Evolutionary conservation across 2,797 vertebrate species (phyloP), one percentile per base, ranked within the genome.

Genomic region (Cuculus canorus): DNA sequence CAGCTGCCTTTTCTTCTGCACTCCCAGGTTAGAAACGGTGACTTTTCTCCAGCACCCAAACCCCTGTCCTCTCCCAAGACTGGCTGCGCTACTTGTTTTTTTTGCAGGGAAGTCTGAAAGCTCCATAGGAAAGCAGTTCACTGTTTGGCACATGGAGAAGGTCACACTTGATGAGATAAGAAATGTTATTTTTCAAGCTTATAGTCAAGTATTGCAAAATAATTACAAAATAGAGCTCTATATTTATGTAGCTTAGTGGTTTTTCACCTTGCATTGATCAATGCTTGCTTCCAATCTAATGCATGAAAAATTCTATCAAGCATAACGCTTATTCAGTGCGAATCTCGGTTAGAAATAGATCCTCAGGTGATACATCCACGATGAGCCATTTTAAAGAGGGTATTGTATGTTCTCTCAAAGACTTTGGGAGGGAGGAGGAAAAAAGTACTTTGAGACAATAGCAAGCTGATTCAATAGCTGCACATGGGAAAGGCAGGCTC

Each of bases 101-200:
- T 39, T 33, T 4, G 4, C 35, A 70, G 63, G 21, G 14, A 54
- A 50, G 9, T 7, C 37, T 41, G 59, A 86, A 87, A 63, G 21
- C 35, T 25, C 18, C 10, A 1, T 1, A 8, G 50, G 82, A 88
- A 83, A 88, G 24, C 72, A 22, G 37, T 39, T 61, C 18, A 5
- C 37, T 47, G 33, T 75, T 71, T 71, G 70, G 66, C 35, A 24
- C 19, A 12, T 1, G 53, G 17, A 73, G 76, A 61, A 77, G 43
- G 70, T 73, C 60, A 68, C 13, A 3, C 32, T 56, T 8, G 2
- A 30, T 11, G 71, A 89, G 65, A 56, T 17, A 83, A 89, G 81
- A 73, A 71, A 65, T 16, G 35, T 15, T 89, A 50, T 95, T 96
- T 96, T 92, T 52, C 85, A 64, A 77, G 88, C 84, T 88, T 39